Percentiles rank a stretch among this genome's conserved stretches.
Conservation (phyloP, 2,113 vertebrate species). For the Phodopus roborovskii region DNA sequence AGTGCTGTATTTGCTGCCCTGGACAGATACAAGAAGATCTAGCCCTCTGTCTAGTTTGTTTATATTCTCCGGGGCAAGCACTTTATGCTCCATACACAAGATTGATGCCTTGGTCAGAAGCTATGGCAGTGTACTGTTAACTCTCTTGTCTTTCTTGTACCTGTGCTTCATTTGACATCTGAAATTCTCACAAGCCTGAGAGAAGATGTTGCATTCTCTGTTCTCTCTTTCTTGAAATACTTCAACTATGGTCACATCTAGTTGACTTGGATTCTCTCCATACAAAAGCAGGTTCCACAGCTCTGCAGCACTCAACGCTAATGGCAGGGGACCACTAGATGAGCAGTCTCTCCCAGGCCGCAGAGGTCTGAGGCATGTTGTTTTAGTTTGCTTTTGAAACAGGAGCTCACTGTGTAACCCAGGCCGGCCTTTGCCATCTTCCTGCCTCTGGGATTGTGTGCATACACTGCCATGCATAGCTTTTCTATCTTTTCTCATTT, state of each 20-base stretch:
- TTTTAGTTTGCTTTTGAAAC: not conserved
- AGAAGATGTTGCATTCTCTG: not conserved
- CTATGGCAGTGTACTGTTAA: not conserved
- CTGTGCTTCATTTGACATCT: not conserved
- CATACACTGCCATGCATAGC: not conserved
- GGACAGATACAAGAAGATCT: not conserved
- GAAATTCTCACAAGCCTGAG: not conserved
- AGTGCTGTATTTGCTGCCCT: not conserved
- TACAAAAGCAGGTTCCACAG: not conserved
- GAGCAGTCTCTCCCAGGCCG: not conserved
- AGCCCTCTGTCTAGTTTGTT: not conserved
- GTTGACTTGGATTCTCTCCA: not conserved
- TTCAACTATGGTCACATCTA: not conserved
- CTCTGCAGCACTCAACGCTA: not conserved
- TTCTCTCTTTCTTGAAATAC: not conserved
- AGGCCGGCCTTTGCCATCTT: not conserved
- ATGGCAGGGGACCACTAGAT: not conserved
- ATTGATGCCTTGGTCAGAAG: not conserved
- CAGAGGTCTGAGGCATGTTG: not conserved
- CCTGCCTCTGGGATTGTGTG: no score
- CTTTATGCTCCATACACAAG: not conserved
- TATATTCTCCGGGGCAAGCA: not conserved
- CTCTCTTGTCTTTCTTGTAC: not conserved
- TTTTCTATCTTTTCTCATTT: not conserved
- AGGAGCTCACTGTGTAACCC: not conserved